Evolutionary conservation across 2,113 vertebrate genomes (phyloP).

Genomic region (Pteruthius melanotis): DNA sequence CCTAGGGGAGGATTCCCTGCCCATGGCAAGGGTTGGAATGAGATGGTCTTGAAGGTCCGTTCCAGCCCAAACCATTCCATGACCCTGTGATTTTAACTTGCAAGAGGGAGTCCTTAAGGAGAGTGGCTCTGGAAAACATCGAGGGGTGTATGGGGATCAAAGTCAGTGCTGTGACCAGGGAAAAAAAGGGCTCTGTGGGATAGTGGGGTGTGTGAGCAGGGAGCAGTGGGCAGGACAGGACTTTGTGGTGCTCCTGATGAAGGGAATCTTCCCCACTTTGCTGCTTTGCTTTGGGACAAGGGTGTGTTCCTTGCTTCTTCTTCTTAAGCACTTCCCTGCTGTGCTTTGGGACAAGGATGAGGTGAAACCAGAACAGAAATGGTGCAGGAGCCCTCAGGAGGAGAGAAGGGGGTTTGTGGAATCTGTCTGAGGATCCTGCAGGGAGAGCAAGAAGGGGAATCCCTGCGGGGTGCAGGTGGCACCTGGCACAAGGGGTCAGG

Average conservation of each 20-base stretch:
- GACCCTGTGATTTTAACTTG: background rate
- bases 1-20: background rate
- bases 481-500: background rate
- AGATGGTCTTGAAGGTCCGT: background rate
- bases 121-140: background rate
- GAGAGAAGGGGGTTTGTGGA: background rate
- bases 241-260: background rate
- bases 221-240: background rate
- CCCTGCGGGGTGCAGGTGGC: background rate
- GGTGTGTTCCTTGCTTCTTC: no score
- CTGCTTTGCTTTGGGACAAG: background rate
- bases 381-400: background rate
- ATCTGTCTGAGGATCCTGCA: background rate
- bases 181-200: rapidly evolving
- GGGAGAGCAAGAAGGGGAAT: background rate
- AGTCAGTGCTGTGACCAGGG: background rate
- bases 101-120: background rate
- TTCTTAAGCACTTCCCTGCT: rapidly evolving
- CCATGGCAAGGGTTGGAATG: background rate
- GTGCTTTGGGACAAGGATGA: background rate
- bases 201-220: background rate
- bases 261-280: rapidly evolving
- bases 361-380: background rate
- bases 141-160: rapidly evolving
- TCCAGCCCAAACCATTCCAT: background rate